Evolutionary conservation across 2,888 invertebrate genomes (phyloP).

Genomic region (Euplexia lucipara): DNA sequence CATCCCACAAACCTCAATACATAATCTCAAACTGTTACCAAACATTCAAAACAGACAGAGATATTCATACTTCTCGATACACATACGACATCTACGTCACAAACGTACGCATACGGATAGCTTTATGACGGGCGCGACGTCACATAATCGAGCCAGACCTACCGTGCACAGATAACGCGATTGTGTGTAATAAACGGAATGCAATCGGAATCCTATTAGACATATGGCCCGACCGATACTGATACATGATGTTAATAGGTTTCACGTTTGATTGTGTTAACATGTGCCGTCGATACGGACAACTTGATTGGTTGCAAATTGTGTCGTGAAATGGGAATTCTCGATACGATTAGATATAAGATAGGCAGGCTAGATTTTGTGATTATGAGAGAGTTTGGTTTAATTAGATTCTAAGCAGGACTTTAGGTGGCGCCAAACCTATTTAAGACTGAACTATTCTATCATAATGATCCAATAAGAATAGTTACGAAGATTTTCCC

Average conservation of each 20-base stretch:
- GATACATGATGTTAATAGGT: constrained; percentile 83
- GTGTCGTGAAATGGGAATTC: constrained; percentile 50
- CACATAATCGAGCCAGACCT: constrained; percentile 60
- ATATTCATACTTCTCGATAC: constrained; percentile 1
- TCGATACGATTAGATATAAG: constrained; percentile 33
- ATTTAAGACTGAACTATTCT: neutral
- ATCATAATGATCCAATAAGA: neutral
- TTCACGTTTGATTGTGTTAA: constrained; percentile 79
- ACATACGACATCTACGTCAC: constrained; percentile 35
- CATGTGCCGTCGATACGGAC: constrained; percentile 63
- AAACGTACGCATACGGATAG: constrained; percentile 55
- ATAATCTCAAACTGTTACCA: constrained; percentile 9
- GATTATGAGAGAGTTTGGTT: neutral
- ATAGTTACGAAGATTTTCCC: neutral
- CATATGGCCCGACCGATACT: constrained; percentile 78
- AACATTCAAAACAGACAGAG: constrained; percentile 14
- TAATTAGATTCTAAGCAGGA: neutral
- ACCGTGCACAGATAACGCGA: constrained; percentile 77
- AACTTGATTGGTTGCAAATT: constrained; percentile 68
- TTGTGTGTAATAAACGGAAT: constrained; percentile 86
- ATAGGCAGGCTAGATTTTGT: constrained; percentile 5
- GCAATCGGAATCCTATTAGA: constrained; percentile 87
- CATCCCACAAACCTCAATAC: neutral
- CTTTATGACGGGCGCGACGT: constrained; percentile 72
- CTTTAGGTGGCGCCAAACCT: neutral